A percentile compares a stretch with the other conserved stretches of the same genome.
phyloP scores from a whole-genome alignment of 2,797 vertebrate species.

The Pangasius larnaudii region DNA sequence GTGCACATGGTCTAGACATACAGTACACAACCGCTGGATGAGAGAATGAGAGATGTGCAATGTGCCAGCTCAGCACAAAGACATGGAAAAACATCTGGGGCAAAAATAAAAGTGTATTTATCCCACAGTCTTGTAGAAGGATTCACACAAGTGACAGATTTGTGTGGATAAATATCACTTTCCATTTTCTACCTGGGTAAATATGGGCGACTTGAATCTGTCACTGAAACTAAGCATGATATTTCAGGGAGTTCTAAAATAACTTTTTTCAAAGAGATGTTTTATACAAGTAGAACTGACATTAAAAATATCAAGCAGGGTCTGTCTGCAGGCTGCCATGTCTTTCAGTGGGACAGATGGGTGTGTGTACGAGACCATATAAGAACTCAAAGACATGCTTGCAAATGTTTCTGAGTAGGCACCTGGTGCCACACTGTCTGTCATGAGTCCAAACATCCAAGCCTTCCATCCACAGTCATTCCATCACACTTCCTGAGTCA shows the following conservation, averaged over 20 bases:
- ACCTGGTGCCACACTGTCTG: background rate
- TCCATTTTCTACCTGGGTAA: conserved; percentile 53
- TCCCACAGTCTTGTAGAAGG: background rate
- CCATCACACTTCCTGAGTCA: background rate
- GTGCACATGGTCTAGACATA: conserved; percentile 21
- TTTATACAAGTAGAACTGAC: background rate
- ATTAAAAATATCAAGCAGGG: background rate
- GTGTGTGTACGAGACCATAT: background rate
- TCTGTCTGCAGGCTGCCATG: background rate
- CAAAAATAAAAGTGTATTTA: conserved; percentile 21
- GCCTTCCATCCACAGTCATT: background rate
- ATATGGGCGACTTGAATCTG: conserved; percentile 18
- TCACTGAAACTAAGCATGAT: conserved; percentile 14
- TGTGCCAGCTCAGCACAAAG: conserved; percentile 29
- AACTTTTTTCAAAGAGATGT: background rate
- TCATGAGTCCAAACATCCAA: background rate
- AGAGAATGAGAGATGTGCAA: conserved; percentile 19
- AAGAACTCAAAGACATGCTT: background rate
- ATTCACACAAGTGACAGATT: conserved; percentile 28
- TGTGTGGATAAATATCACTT: conserved; percentile 30
- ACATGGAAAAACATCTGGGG: conserved; percentile 14
- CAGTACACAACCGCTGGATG: conserved; percentile 35
- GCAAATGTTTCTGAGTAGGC: background rate
- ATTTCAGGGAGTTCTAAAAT: conserved; percentile 16
- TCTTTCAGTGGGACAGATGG: background rate